Evolutionary conservation across 2,113 vertebrate genomes (phyloP).

Genomic region (Mustela nigripes): DNA sequence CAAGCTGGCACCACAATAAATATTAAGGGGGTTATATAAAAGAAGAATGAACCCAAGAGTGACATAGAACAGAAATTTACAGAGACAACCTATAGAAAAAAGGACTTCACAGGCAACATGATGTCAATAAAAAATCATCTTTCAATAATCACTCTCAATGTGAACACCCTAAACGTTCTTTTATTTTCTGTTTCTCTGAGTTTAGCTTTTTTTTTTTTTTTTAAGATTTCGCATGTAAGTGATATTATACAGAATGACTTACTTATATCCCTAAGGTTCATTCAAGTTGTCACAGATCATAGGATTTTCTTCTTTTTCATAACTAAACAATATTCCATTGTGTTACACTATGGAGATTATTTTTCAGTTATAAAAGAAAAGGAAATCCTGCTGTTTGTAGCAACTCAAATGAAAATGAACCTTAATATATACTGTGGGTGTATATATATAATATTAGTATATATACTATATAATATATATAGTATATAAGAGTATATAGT

Average conservation of each 20-base stretch:
- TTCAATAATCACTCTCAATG: too few relatives aligned
- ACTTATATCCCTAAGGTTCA: not conserved
- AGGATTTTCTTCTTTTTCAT: not conserved
- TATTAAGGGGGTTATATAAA: too few relatives aligned
- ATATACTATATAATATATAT: not conserved
- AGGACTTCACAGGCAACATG: too few relatives aligned
- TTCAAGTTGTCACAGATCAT: not conserved
- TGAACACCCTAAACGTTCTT: too few relatives aligned
- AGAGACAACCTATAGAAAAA: too few relatives aligned
- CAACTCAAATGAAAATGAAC: not conserved
- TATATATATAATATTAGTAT: not conserved
- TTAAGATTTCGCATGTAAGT: not conserved
- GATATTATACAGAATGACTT: not conserved
- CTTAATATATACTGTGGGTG: not conserved
- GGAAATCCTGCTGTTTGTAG: not conserved
- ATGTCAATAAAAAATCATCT: too few relatives aligned
- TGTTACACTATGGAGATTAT: not conserved
- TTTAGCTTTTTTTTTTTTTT: not conserved
- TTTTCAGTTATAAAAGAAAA: not conserved
- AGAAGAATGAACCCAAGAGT: too few relatives aligned
- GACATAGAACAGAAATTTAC: too few relatives aligned
- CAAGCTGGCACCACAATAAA: too few relatives aligned
- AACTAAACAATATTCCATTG: not conserved
- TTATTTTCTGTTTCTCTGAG: not conserved
- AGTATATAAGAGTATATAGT: not conserved